Conservation (phyloP, 2,888 invertebrate genomes). For the Harpalus rubripes region DNA sequence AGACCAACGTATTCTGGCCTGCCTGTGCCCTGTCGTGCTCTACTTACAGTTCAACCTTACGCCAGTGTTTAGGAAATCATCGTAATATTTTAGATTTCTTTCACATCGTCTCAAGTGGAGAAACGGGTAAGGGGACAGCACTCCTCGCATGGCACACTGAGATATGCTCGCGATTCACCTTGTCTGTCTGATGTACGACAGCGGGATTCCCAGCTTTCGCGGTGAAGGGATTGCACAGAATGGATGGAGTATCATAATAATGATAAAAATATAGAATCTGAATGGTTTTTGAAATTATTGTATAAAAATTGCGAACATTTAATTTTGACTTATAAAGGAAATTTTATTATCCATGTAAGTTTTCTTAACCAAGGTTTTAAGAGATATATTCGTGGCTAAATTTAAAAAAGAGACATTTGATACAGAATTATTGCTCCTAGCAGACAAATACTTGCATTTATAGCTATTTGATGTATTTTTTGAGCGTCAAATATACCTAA, state of each 20-base stretch:
- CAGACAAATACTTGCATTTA: too few relatives aligned
- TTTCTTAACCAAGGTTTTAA: too few relatives aligned
- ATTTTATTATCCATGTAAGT: too few relatives aligned
- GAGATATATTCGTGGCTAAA: too few relatives aligned
- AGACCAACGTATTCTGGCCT: background rate
- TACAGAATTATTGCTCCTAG: too few relatives aligned
- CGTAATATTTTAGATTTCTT: conserved; percentile 57
- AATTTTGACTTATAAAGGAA: too few relatives aligned
- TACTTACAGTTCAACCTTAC: conserved; percentile 1
- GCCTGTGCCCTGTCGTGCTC: background rate
- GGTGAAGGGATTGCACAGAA: conserved; percentile 4
- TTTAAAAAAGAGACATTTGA: too few relatives aligned
- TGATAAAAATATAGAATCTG: background rate
- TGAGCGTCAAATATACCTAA: too few relatives aligned
- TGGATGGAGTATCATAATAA: background rate
- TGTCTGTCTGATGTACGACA: conserved; percentile 52
- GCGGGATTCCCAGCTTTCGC: conserved; percentile 29
- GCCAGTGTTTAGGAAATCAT: conserved; percentile 52
- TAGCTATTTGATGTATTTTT: too few relatives aligned
- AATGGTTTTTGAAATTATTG: background rate
- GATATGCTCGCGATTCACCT: conserved; percentile 51
- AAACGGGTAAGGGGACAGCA: background rate
- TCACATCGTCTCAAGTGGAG: conserved; percentile 10
- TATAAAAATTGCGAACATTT: too few relatives aligned
- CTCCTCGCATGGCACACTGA: conserved; percentile 18